Evolutionary conservation across 1,140 invertebrate species (phyloP).

Genomic region (Tetramorium alpestre): DNA sequence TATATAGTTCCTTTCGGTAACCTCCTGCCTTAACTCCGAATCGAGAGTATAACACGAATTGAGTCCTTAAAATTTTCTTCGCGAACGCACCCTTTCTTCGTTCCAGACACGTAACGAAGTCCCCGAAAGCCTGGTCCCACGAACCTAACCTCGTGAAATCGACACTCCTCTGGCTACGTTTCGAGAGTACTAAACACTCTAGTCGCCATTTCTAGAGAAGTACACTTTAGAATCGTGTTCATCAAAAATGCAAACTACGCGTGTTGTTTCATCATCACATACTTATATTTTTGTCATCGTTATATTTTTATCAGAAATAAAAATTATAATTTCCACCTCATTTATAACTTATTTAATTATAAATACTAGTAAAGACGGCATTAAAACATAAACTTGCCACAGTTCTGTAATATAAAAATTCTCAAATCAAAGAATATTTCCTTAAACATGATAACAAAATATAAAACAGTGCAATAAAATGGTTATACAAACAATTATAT

Average conservation of each 20-base stretch:
- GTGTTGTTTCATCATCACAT: not conserved
- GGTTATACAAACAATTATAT: not conserved
- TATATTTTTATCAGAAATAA: not conserved
- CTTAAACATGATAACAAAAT: not conserved
- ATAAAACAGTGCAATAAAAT: not conserved
- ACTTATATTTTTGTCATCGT: not conserved
- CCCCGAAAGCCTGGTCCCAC: slow-evolving; percentile 55
- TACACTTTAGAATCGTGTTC: slow-evolving; percentile 9
- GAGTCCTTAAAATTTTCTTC: slow-evolving; percentile 71
- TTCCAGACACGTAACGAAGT: slow-evolving; percentile 61
- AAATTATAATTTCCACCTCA: not conserved
- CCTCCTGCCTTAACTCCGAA: not conserved
- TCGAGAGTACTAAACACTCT: slow-evolving; percentile 63
- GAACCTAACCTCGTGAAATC: slow-evolving; percentile 57
- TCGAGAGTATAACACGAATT: slow-evolving; percentile 47
- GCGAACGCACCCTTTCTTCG: slow-evolving; percentile 71
- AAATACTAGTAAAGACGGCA: not conserved
- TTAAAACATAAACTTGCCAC: not conserved
- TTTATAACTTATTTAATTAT: not conserved
- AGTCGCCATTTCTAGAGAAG: slow-evolving; percentile 38
- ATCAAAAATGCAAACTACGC: not conserved
- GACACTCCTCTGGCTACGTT: slow-evolving; percentile 67
- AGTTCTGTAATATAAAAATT: not conserved
- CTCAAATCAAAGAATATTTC: not conserved
- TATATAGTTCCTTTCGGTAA: not conserved